Evolutionary conservation across 2,113 vertebrate species (phyloP).

Genomic region (Pholis gunnellus): DNA sequence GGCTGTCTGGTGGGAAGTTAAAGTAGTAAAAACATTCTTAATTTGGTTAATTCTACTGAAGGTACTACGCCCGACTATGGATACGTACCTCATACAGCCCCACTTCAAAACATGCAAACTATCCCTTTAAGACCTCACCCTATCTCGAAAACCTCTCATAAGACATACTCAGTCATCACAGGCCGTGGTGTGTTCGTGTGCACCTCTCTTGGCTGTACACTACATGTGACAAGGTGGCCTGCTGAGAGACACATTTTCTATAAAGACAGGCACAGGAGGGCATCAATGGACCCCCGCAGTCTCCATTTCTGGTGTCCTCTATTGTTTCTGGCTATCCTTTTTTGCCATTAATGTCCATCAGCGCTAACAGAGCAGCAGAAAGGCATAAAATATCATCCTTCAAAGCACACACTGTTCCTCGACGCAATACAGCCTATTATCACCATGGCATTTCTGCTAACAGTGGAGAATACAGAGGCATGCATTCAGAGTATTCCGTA

Average conservation of each 20-base stretch:
- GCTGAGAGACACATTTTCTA: constrained; percentile 62
- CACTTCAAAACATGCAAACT: neutral
- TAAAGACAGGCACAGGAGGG: constrained; percentile 48
- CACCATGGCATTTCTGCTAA: constrained; percentile 27
- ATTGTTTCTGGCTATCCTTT: constrained; percentile 25
- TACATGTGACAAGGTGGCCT: constrained; percentile 42
- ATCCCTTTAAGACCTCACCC: neutral
- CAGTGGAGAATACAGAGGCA: constrained; percentile 20
- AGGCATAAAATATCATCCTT: constrained; percentile 31
- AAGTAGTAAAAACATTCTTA: too few species aligned
- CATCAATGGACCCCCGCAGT: constrained; percentile 54
- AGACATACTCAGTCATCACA: neutral
- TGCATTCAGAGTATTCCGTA: constrained; percentile 42
- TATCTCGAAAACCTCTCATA: neutral
- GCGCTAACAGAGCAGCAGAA: neutral
- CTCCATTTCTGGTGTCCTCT: constrained; percentile 33
- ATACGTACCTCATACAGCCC: neutral
- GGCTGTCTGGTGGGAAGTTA: too few species aligned
- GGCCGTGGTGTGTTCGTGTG: constrained; percentile 17
- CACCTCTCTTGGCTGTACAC: constrained; percentile 8
- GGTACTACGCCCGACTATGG: neutral
- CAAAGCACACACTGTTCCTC: constrained; percentile 31
- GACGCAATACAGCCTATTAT: constrained; percentile 11
- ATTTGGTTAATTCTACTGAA: neutral
- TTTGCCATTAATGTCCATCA: constrained; percentile 11